These are phyloP conservation scores for Petromus typicus DNA, from an alignment of 2,113 vertebrate species.

Conservation along the genomic window DNA sequence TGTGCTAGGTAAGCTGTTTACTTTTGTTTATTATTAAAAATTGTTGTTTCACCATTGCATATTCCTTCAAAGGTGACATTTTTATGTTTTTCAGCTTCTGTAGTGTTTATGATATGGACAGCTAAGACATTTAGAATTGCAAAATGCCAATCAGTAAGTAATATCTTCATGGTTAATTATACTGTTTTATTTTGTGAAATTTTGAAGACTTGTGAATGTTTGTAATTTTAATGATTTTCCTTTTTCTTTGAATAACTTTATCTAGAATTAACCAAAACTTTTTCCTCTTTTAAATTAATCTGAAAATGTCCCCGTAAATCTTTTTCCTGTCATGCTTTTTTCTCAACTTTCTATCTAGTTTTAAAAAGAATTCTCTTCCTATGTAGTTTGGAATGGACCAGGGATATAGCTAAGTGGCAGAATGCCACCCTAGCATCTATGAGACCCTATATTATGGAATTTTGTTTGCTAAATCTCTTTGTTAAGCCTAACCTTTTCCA, in stretches of 20 bases:
- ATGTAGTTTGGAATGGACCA: background rate
- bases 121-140: slow-evolving; percentile 91
- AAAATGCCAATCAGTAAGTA: slow-evolving; percentile 92
- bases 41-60: slow-evolving; percentile 12
- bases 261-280: slow-evolving; percentile 19
- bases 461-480: slow-evolving; percentile 28
- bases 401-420: background rate
- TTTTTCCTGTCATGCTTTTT: background rate
- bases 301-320: background rate
- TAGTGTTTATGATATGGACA: slow-evolving; percentile 93
- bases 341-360: background rate
- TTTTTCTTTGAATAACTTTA: slow-evolving; percentile 52
- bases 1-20: slow-evolving; percentile 89
- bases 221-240: slow-evolving; percentile 35
- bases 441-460: background rate
- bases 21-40: background rate
- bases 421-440: background rate
- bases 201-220: slow-evolving; percentile 57
- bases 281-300: slow-evolving; percentile 42
- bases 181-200: slow-evolving; percentile 34
- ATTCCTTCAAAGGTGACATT: slow-evolving; percentile 59
- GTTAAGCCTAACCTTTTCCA: slow-evolving; percentile 12
- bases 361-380: slow-evolving; percentile 10
- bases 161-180: slow-evolving; percentile 43
- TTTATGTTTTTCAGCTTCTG: slow-evolving; percentile 88